Evolutionary conservation across 2,888 invertebrate species (phyloP), one percentile per base, ranked within the genome.

Genomic region (Anaspis maculata): DNA sequence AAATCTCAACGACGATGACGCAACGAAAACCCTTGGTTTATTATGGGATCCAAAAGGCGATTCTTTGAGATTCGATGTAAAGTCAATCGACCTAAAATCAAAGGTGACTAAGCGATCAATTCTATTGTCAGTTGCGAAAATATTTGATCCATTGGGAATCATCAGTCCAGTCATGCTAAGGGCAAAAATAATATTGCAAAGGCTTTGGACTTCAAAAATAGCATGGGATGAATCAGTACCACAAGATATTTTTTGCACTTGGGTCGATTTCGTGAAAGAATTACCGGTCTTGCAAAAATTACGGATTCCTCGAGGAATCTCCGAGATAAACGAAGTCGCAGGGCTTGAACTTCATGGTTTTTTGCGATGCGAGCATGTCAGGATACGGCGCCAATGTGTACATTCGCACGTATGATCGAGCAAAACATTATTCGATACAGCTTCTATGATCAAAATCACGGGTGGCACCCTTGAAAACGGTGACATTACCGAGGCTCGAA

Each of bases 131-230:
- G 31, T 40, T 1, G 43, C 44, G 11, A 41, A 30, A 30, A 19
- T 41, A 25, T 51, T 34, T 15, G 48, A 49, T 36, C 46, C 48
- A n/a, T 25, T 46, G 3, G 47, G 47, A 12, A 44, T 42, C 24
- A 9, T 38, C 25, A 27, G 25, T 12, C 38, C 30, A 2, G 11
- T 26, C 9, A 30, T 27, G 5, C 15, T 52, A 3, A 33, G 15
- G 13, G 46, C 49, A 3, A 51, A 52, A 28, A 12, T 47, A 7
- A 10, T 52, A 6, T 35, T 49, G 7, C 50, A 52, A 35, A 45
- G 37, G 14, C 25, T 42, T 11, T 40, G 42, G 34, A n/a, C n/a
- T 2, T 30, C 3, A 13, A 37, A 26, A 13, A 41, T 7, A 16
- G 12, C 3, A 24, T 15, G 36, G 35, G 36, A 39, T 32, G 35